Evolutionary conservation across 1,140 invertebrate genomes (phyloP).

Genomic region (Zaprionus davidi): DNA sequence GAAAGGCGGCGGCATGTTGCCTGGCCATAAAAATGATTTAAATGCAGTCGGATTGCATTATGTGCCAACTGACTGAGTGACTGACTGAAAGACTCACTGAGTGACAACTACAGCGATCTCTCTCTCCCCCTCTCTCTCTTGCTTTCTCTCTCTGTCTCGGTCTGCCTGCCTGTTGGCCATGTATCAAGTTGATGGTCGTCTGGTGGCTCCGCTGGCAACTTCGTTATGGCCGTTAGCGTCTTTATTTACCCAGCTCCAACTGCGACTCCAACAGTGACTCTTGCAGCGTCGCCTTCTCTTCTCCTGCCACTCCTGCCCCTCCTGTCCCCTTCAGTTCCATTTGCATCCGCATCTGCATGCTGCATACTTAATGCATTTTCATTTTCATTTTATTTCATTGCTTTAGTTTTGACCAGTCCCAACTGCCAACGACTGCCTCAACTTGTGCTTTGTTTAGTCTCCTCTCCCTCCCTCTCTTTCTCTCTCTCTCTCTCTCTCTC

Average conservation of each 20-base stretch:
- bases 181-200: constrained; percentile 69
- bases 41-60: constrained; percentile 65
- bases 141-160: neutral
- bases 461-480: constrained; percentile 2
- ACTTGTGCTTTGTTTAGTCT: constrained; percentile 31
- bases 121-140: neutral
- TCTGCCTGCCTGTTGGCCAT: constrained; percentile 36
- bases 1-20: constrained; percentile 23
- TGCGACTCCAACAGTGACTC: constrained; percentile 1
- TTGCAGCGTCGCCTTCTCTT: neutral
- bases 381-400: constrained; percentile 78
- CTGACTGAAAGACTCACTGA: constrained; percentile 14
- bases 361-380: constrained; percentile 79
- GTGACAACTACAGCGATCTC: constrained; percentile 45
- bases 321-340: constrained; percentile 27
- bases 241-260: constrained; percentile 61
- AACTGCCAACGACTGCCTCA: constrained; percentile 5
- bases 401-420: constrained; percentile 64
- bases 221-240: constrained; percentile 75
- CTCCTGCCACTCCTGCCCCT: no score
- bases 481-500: constrained; percentile 17
- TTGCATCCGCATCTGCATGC: constrained; percentile 37
- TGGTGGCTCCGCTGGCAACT: constrained; percentile 60
- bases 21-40: constrained; percentile 74
- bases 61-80: constrained; percentile 45